Evolutionary conservation across 1,140 invertebrate species (phyloP).

Genomic region (Danaus plexippus): DNA sequence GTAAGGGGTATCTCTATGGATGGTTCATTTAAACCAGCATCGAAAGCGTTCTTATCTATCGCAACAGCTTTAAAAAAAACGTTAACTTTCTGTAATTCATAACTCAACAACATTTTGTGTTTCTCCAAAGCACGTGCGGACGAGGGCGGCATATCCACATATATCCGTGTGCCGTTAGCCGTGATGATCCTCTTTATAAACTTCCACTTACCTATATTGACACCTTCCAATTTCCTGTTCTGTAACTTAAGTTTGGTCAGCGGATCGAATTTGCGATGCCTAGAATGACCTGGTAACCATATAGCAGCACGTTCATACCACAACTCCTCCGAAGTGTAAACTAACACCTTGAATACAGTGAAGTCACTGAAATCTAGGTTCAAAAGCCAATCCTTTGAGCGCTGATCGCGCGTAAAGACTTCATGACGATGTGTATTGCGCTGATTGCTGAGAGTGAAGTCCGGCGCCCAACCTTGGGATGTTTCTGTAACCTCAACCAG

Average conservation of each 20-base stretch:
- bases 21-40: constrained; percentile 38
- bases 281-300: constrained; percentile 61
- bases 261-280: constrained; percentile 40
- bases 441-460: constrained; percentile 48
- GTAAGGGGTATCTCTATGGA: constrained; percentile 22
- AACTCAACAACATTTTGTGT: constrained; percentile 51
- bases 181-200: constrained; percentile 51
- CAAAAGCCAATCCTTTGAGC: constrained; percentile 47
- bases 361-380: constrained; percentile 47
- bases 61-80: constrained; percentile 53
- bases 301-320: constrained; percentile 61
- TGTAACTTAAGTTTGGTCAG: constrained; percentile 51
- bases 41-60: constrained; percentile 56
- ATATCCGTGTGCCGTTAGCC: constrained; percentile 47
- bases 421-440: constrained; percentile 45
- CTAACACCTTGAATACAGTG: constrained; percentile 37
- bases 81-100: constrained; percentile 58
- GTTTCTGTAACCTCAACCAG: constrained; percentile 35
- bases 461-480: constrained; percentile 44
- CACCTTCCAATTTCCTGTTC: constrained; percentile 39
- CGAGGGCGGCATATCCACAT: constrained; percentile 57
- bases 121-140: constrained; percentile 43
- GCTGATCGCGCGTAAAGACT: constrained; percentile 35
- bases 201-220: constrained; percentile 61
- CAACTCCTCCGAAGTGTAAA: constrained; percentile 53